Evolutionary conservation across 2,797 vertebrate species (phyloP), one percentile per base, ranked within the genome.

Genomic region (Tokudaia tokunoshimensis): DNA sequence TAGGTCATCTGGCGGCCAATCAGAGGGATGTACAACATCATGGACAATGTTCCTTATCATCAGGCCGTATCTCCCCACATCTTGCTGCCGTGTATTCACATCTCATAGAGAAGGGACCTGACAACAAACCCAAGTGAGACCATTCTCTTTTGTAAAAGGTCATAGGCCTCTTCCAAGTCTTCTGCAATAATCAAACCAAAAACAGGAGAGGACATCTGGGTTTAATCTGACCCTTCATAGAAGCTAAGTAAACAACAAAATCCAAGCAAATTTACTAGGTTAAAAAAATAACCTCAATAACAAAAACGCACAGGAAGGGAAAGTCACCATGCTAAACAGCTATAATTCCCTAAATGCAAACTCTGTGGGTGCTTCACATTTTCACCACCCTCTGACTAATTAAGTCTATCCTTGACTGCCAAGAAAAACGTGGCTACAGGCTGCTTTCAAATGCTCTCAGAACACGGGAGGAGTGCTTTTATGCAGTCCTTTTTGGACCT

Each of bases 131-230:
- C 80, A 72, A 95, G 26, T 83, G 91, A 97, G n/a, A 37, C 92
- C 94, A 97, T 90, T 80, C 63, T 92, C 79, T 96, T 94, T 89
- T 41, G 0, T 44, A 96, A 97, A 63, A 96, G 91, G 78, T 92
- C 80, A 74, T 61, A 90, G 65, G n/a, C 47, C 89, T 93, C 31
- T 59, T 87, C 86, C 81, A 76, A 82, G 75, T 70, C 72, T 87
- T 88, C 41, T n/a, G 34, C 14, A 72, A 81, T 82, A 83, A 91
- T 91, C 70, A 81, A 91, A 89, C 88, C 52, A 70, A 15, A 89
- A 63, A 67, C 55, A 29, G 47, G 67, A 90, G 79, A 72, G 44
- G 86, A 93, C 94, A 94, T 52, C 82, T 65, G 86, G 75, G 76
- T 95, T 91, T 86, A 26, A 97, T 92, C 91, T 89, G 55, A 82